These are phyloP conservation scores for Pristionchus fissidentatus DNA, from an alignment of 2,888 invertebrate species.

Conservation along the genomic window DNA sequence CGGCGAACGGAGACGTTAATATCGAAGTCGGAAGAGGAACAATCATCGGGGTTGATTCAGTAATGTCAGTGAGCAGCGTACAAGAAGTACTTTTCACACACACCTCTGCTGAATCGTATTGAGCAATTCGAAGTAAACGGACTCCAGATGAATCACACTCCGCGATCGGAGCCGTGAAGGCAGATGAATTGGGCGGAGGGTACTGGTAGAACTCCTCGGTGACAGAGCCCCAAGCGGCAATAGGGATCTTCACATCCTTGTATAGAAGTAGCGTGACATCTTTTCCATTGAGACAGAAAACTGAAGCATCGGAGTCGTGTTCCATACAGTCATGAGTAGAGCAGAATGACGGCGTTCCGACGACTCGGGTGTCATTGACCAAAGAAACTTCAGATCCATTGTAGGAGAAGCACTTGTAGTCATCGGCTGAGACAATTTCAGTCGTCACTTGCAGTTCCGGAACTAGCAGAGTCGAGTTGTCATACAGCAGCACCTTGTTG, in stretches of 20 bases:
- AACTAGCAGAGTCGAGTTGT: not conserved
- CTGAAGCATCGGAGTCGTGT: not conserved
- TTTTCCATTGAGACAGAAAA: constrained; percentile 1
- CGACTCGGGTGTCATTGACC: not conserved
- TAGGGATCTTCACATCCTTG: not conserved
- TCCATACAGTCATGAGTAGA: not conserved
- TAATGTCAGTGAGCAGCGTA: not conserved
- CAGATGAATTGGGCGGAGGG: not conserved
- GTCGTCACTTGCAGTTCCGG: not conserved
- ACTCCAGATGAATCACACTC: not conserved
- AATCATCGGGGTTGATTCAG: not conserved
- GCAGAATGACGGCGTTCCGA: constrained; percentile 22
- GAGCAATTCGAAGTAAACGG: not conserved
- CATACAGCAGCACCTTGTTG: not conserved
- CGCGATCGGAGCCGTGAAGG: too few relatives aligned
- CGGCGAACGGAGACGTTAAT: not conserved
- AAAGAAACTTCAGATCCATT: not conserved
- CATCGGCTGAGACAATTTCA: not conserved
- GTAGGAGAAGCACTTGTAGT: constrained; percentile 16
- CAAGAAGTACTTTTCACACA: not conserved
- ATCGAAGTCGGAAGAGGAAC: not conserved
- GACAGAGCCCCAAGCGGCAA: constrained; percentile 2
- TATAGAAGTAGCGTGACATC: not conserved
- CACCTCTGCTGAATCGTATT: not conserved
- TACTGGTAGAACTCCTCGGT: constrained; percentile 17